Evolutionary conservation across 2,888 invertebrate species (phyloP).

Genomic region (Heliothis peltigera): DNA sequence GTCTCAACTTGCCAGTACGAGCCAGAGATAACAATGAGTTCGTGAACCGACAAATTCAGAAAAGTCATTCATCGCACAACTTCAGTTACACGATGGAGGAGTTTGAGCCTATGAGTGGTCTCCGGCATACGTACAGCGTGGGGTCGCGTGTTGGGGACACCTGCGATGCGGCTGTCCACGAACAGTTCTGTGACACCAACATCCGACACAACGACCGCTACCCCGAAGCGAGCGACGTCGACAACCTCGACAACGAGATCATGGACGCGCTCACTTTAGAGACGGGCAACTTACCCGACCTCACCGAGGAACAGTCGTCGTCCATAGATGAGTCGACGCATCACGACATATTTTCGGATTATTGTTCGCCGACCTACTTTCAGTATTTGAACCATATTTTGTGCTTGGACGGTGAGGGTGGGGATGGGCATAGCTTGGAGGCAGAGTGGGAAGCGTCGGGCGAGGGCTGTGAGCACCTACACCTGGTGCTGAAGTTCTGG

Average conservation of each 20-base stretch:
- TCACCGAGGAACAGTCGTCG: constrained; percentile 82
- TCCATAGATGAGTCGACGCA: constrained; percentile 82
- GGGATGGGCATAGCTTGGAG: constrained; percentile 73
- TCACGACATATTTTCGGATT: constrained; percentile 70
- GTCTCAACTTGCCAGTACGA: constrained; percentile 67
- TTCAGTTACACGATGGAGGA: constrained; percentile 64
- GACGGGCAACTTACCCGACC: constrained; percentile 80
- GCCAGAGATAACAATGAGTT: constrained; percentile 69
- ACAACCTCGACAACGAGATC: constrained; percentile 81
- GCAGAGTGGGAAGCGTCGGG: constrained; percentile 78
- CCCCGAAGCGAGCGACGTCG: constrained; percentile 82
- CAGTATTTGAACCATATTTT: constrained; percentile 78
- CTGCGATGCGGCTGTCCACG: constrained; percentile 51
- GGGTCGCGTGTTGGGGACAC: constrained; percentile 67
- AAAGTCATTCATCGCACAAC: constrained; percentile 75
- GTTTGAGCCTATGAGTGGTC: constrained; percentile 53
- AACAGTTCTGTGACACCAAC: constrained; percentile 79
- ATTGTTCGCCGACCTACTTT: constrained; percentile 74
- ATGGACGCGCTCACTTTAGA: constrained; percentile 82
- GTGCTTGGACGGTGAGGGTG: constrained; percentile 72
- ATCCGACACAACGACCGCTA: constrained; percentile 85
- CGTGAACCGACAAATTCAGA: constrained; percentile 70
- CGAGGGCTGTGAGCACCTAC: constrained; percentile 81
- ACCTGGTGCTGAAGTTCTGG: constrained; percentile 83
- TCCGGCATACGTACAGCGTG: constrained; percentile 67